Evolutionary conservation across 2,888 invertebrate species (phyloP).

Genomic region (Rhagium mordax): DNA sequence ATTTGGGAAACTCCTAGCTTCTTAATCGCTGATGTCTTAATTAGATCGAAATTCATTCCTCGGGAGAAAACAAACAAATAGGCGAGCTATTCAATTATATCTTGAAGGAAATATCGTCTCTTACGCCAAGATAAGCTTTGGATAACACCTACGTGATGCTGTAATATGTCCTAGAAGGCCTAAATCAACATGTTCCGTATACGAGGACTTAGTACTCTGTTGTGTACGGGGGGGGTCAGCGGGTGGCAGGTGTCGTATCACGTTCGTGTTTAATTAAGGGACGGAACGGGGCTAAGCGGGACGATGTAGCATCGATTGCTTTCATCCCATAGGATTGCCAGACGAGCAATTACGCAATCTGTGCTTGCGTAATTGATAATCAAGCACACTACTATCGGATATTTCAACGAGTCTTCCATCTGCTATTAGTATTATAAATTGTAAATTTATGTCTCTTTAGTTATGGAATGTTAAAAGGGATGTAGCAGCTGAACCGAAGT

Average conservation of each 20-base stretch:
- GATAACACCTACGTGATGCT: background rate
- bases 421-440: constrained; percentile 3
- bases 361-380: constrained; percentile 75
- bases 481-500: background rate
- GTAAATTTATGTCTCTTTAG: background rate
- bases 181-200: constrained; percentile 18
- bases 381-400: constrained; percentile 65
- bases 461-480: background rate
- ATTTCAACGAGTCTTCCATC: constrained; percentile 9
- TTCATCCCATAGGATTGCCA: constrained; percentile 69
- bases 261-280: constrained; percentile 63
- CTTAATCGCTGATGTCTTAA: too few relatives aligned
- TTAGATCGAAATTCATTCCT: background rate
- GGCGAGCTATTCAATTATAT: background rate
- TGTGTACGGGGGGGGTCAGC: constrained; percentile 32
- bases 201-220: constrained; percentile 10
- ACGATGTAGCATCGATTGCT: constrained; percentile 66
- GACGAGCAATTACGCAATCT: constrained; percentile 76
- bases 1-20: too few relatives aligned
- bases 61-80: background rate
- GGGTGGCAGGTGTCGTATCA: constrained; percentile 51
- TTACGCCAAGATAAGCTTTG: background rate
- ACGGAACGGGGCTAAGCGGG: constrained; percentile 61
- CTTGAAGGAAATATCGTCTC: background rate
- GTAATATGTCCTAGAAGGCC: constrained; percentile 16